These are phyloP conservation scores for Parauchenoglanis punctatus DNA, from an alignment of 2,797 vertebrate genomes.

Conservation along the genomic window DNA sequence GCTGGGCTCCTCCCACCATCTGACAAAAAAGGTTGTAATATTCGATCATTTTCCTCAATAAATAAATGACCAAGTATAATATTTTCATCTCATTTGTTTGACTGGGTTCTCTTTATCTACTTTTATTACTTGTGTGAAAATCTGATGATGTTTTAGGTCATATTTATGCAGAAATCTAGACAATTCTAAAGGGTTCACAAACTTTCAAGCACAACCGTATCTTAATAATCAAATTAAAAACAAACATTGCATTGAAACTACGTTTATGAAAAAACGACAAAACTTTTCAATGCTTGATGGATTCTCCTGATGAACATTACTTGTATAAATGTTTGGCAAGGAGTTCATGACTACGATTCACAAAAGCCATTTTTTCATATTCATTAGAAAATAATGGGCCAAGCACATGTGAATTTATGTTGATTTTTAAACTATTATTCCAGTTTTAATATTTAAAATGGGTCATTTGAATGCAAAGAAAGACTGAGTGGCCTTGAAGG, in stretches of 20 bases:
- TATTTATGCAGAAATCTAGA: too few relatives aligned
- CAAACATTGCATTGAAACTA: neutral
- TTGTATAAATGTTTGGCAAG: neutral
- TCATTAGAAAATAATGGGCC: neutral
- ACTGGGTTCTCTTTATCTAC: too few relatives aligned
- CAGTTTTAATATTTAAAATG: neutral
- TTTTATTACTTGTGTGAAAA: too few relatives aligned
- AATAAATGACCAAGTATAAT: too few relatives aligned
- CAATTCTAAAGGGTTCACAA: too few relatives aligned
- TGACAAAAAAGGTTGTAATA: conserved; percentile 39
- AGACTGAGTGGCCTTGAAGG: neutral
- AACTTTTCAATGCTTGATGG: neutral
- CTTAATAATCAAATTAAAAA: neutral
- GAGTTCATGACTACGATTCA: neutral
- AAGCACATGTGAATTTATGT: neutral
- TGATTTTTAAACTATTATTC: neutral
- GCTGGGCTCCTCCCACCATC: conserved; percentile 83
- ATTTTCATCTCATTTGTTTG: too few relatives aligned
- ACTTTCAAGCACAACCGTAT: too few relatives aligned
- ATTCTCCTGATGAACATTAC: neutral
- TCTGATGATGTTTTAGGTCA: too few relatives aligned
- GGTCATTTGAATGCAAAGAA: neutral
- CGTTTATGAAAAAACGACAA: neutral
- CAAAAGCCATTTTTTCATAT: neutral
- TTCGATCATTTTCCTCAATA: too few relatives aligned